Evolutionary conservation across 2,113 vertebrate species (phyloP).

Genomic region (Gymnorhina tibicen): DNA sequence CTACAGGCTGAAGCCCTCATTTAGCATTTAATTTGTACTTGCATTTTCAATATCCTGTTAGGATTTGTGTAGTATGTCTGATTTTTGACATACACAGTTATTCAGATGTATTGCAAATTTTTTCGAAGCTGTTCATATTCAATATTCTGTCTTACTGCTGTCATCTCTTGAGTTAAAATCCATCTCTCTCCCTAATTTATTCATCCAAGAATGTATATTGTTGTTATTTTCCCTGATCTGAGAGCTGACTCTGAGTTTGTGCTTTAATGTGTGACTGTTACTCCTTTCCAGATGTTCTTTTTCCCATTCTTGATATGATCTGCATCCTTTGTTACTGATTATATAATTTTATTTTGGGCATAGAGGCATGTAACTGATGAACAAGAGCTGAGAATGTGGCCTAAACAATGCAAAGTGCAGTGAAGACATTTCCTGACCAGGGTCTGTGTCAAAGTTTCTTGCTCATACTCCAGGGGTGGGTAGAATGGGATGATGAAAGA

Average conservation of each 20-base stretch:
- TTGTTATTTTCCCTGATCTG: neutral
- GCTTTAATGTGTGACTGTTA: neutral
- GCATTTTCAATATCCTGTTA: slow-evolving; percentile 10
- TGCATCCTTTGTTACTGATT: neutral
- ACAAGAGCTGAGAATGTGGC: neutral
- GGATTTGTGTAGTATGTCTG: neutral
- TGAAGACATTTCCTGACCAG: neutral
- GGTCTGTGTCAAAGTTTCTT: neutral
- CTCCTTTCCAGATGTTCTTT: neutral
- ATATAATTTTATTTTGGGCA: neutral
- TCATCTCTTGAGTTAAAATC: neutral
- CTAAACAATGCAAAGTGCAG: neutral
- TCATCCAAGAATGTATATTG: neutral
- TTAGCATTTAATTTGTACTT: neutral
- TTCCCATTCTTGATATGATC: neutral
- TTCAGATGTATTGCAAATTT: neutral
- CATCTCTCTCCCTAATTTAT: neutral
- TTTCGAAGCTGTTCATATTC: neutral
- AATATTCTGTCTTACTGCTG: neutral
- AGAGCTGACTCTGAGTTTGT: neutral
- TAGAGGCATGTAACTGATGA: neutral
- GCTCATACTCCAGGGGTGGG: fast-evolving
- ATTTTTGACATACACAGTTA: neutral
- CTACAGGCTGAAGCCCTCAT: neutral
- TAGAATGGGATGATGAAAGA: neutral